A percentile compares a stretch with the other conserved stretches of the same genome.
These are phyloP conservation scores for Paramormyrops kingsleyae DNA, from an alignment of 2,113 vertebrate genomes.

Conservation along the genomic window DNA sequence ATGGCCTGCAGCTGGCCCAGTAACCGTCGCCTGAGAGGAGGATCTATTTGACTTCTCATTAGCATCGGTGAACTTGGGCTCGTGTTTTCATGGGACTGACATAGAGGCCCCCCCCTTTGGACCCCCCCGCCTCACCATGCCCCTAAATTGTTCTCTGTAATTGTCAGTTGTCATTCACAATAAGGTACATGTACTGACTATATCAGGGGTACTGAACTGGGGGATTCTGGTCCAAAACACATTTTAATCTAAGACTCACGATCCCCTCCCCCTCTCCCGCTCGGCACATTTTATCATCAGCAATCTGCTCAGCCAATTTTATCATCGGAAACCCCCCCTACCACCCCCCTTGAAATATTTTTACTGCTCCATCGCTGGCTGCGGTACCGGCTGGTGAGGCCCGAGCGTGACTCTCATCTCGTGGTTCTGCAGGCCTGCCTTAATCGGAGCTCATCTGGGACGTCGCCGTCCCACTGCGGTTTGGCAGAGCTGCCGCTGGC, in stretches of 20 bases:
- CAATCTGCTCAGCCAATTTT: neutral
- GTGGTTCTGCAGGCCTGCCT: neutral
- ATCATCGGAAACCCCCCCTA: neutral
- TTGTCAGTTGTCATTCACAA: neutral
- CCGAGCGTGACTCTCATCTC: neutral
- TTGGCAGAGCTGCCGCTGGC: neutral
- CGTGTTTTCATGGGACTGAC: neutral
- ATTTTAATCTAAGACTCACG: neutral
- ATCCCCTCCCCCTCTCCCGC: neutral
- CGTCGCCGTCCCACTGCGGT: neutral
- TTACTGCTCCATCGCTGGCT: neutral
- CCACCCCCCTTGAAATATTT: neutral
- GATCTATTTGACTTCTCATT: neutral
- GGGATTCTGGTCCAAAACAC: neutral
- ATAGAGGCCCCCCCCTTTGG: neutral
- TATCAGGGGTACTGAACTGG: neutral
- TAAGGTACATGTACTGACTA: neutral
- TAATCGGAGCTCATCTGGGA: neutral
- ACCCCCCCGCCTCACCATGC: neutral
- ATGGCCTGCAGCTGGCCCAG: neutral
- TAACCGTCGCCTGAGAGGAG: neutral
- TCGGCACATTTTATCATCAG: neutral
- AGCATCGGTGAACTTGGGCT: neutral
- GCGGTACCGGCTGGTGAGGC: neutral
- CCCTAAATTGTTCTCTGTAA: neutral